phyloP scores from a whole-genome alignment of 2,113 vertebrate genomes.

The Ailuropoda melanoleuca region DNA sequence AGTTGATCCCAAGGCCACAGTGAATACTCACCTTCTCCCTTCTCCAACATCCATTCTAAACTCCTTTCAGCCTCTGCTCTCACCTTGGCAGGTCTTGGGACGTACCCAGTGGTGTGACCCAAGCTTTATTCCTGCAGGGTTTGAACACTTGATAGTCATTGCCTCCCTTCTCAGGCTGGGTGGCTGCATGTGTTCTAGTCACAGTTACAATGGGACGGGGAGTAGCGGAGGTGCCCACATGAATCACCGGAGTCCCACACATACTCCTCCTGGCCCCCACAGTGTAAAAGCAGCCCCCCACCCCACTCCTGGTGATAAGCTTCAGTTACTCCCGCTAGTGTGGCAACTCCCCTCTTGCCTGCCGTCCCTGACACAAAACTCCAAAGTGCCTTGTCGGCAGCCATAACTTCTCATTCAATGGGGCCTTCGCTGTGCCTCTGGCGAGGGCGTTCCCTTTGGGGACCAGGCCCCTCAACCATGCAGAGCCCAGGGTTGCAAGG shows the following conservation, averaged over 20 bases:
- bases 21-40: neutral
- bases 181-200: neutral
- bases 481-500: neutral
- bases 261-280: neutral
- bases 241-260: neutral
- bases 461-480: neutral
- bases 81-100: neutral
- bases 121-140: neutral
- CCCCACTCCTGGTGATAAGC: neutral
- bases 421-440: neutral
- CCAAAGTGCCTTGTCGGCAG: neutral
- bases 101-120: neutral
- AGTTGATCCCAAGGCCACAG: neutral
- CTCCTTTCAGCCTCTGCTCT: neutral
- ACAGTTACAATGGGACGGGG: neutral
- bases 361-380: neutral
- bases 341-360: neutral
- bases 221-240: neutral
- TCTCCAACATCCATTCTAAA: neutral
- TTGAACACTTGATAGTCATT: neutral
- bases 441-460: neutral
- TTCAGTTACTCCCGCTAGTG: neutral
- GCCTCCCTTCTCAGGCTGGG: too few species aligned
- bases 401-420: neutral
- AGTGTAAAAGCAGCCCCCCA: neutral